Base-by-base conservation (phyloP, 2,888 invertebrate species). In the Parthenolecanium corni region DNA sequence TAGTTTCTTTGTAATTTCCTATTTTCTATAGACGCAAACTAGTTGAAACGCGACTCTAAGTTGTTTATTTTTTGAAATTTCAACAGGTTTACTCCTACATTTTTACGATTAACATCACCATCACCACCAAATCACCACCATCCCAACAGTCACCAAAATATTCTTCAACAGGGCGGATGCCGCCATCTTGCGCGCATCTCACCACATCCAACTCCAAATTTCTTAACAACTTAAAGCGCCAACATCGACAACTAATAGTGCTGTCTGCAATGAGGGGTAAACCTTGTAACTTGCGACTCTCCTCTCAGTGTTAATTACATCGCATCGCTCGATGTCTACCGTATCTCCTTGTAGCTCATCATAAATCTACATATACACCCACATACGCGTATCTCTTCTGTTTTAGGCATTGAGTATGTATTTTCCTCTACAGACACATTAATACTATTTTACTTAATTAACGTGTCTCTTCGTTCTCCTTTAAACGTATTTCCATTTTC, bases 41-140 rank as follows among this genome's bases (percentile, higher is more conserved):
- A 11, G 38, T 11, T 14, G 9, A 11, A 6, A 38, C 9, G 9
- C 38, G 14, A 11, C 38, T 38, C 9, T 11, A 38, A 38, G 9
- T 9, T 38, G 9, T 38, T 38, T 38, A 38, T 38, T 54, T 54
- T 49, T 54, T 54, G 54, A 54, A 54, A 54, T 54, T 54, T 54
- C 38, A 54, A 54, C 54, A 54, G 54, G 54, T 54, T 54, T 54
- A 54, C 24, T 54, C 54, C 54, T 54, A 54, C 54, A 54, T 54
- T 54, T 54, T 54, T 54, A 54, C 54, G 54, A 54, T 54, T 54
- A 54, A 54, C 54, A 54, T 38, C 54, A 54, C 54, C 54, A 54
- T 42, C 54, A 23, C 54, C 40, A 54, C 42, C 54, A 54, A n/a
- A n/a, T n/a, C 36, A 38, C 24, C 54, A 54, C 54, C 54, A 54